phyloP scores from a whole-genome alignment of 92 coral and sea anemone genomes.

The Parazoanthus atlanticus region DNA sequence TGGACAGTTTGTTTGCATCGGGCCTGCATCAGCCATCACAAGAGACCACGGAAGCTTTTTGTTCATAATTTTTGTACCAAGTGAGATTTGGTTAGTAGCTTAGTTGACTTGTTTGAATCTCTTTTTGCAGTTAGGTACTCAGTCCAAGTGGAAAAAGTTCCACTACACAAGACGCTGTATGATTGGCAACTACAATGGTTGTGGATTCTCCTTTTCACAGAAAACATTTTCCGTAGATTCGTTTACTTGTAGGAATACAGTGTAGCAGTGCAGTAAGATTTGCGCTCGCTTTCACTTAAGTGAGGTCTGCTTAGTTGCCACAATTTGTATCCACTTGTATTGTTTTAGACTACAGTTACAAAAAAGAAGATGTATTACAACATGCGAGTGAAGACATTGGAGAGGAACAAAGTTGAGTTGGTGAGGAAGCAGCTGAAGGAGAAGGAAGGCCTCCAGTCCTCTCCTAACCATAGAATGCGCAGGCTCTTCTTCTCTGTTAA shows the following conservation, averaged over 20 bases:
- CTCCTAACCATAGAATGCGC: slow-evolving; percentile 61
- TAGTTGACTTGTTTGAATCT: no score
- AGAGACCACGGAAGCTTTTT: no score
- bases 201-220: not conserved
- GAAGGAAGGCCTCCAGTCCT: slow-evolving; percentile 62
- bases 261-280: not conserved
- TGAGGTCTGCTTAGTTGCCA: not conserved
- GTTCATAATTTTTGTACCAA: no score
- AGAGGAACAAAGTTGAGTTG: slow-evolving; percentile 86
- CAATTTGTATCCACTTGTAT: not conserved
- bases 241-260: not conserved
- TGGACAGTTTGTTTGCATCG: no score
- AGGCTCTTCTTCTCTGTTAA: slow-evolving; percentile 70
- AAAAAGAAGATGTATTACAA: slow-evolving; percentile 99
- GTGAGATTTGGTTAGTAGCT: no score
- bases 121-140: no score
- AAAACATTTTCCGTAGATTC: not conserved
- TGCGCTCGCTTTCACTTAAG: no score
- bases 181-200: not conserved
- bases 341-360: slow-evolving; percentile 72
- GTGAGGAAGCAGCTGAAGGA: slow-evolving; percentile 73
- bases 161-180: not conserved
- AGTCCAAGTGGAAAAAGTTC: not conserved
- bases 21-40: no score
- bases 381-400: slow-evolving; percentile 91